Evolutionary conservation across 1,140 invertebrate species (phyloP).

Genomic region (Ips typographus): DNA sequence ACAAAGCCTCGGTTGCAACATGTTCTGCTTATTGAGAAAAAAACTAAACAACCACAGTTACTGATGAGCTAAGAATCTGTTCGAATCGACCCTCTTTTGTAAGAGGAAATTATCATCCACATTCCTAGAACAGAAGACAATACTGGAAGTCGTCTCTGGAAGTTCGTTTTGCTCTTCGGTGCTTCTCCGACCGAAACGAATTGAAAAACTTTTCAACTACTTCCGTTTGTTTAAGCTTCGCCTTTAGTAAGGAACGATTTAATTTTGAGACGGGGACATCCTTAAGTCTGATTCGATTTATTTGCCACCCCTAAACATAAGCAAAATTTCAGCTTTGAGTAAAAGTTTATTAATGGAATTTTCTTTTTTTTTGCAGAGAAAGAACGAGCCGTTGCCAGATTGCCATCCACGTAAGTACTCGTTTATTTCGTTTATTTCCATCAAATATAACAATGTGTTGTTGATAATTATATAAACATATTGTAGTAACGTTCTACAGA

Average conservation of each 20-base stretch:
- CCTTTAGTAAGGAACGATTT: background rate
- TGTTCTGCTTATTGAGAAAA: too few species aligned
- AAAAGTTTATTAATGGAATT: conserved; percentile 10
- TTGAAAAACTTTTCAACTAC: conserved; percentile 12
- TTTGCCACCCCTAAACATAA: too few species aligned
- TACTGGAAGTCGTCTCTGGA: background rate
- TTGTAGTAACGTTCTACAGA: too few species aligned
- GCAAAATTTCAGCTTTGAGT: too few species aligned
- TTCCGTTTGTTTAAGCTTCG: conserved; percentile 6
- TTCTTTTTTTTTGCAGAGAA: conserved; percentile 46
- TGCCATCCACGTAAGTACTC: conserved; percentile 45
- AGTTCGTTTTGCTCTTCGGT: background rate
- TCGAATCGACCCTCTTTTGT: too few species aligned
- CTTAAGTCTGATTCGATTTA: background rate
- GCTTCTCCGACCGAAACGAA: conserved; percentile 3
- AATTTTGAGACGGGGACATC: background rate
- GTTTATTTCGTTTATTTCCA: background rate
- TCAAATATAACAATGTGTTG: too few species aligned
- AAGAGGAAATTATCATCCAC: too few species aligned
- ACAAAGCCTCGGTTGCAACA: too few species aligned
- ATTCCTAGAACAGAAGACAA: too few species aligned
- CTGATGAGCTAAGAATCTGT: too few species aligned
- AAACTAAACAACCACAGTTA: too few species aligned
- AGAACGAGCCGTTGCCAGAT: conserved; percentile 34
- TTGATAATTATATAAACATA: too few species aligned